Evolutionary conservation across 2,113 vertebrate genomes (phyloP), one percentile per base, ranked within the genome.

Genomic region (Sminthopsis crassicaudata): DNA sequence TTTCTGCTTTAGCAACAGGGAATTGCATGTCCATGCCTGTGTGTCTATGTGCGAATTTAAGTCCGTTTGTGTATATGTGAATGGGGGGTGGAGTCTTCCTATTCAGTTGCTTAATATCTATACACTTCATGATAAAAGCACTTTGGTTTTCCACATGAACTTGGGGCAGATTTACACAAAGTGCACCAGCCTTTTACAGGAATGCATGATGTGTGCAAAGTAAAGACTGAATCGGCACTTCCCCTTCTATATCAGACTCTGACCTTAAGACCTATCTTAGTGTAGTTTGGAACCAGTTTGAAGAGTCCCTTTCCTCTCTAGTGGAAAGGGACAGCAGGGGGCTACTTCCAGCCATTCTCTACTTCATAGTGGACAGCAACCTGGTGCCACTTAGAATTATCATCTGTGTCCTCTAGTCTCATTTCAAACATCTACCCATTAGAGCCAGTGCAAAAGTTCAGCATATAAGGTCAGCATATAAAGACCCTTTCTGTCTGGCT

Each of bases 181-280:
- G 89, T 96, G 96, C 94, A 94, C 67, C 0, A 0, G 53, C 53
- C 91, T 95, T 91, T 98, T 94, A 0, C 91, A 92, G 46, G 4
- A 97, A 97, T 6, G 54, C 25, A 23, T 95, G 60, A 91, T 94
- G 55, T 96, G 95, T 97, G 96, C 94, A 93, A 93, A 97, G 97
- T 89, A 96, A 92, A 91, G n/a, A n/a, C 52, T 52, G 60, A 51
- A 42, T 96, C 94, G 55, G 60, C 26, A 91, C 95, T 98, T 93
- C 50, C 95, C 96, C 90, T 94, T 95, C 91, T 95, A 46, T 96
- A 93, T 96, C 92, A 90, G n/a, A 95, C 54, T 98, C 95, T 98
- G 97, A 97, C 95, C 88, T 97, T 89, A 46, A 97, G 94, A 92
- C 97, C 90, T 95, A 48, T 54, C 96, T 90, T 95, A 93, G 14